A percentile compares a stretch with the other conserved stretches of the same genome.
phyloP scores from a whole-genome alignment of 2,113 vertebrate species.

The Pelmatolapia mariae region DNA sequence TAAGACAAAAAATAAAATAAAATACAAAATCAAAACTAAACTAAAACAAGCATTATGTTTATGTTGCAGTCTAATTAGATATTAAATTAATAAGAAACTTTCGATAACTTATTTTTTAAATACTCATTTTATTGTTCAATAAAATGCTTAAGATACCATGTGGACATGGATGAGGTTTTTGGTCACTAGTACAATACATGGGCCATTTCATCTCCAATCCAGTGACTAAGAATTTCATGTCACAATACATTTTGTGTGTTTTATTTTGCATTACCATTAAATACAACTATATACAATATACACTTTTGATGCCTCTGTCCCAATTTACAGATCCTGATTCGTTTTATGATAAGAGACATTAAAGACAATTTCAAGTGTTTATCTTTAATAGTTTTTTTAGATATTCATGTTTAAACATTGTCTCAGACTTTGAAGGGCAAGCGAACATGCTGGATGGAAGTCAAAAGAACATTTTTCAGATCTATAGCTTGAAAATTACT shows the following conservation, averaged over 20 bases:
- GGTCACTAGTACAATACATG: neutral
- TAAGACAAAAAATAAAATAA: neutral
- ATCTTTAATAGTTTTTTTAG: neutral
- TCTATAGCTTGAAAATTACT: neutral
- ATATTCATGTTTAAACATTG: neutral
- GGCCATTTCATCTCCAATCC: neutral
- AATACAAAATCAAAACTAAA: neutral
- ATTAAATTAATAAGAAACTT: neutral
- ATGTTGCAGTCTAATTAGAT: neutral
- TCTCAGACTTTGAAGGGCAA: neutral
- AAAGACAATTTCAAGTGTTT: neutral
- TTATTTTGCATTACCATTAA: neutral
- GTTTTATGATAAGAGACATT: neutral
- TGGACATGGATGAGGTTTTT: neutral
- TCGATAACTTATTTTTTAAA: neutral
- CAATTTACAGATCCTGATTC: neutral
- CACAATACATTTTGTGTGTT: neutral
- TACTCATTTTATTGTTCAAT: neutral
- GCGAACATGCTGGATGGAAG: neutral
- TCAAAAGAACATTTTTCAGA: neutral
- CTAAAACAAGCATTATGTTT: neutral
- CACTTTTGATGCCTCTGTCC: neutral
- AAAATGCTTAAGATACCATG: neutral
- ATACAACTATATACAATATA: neutral
- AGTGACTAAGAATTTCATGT: neutral